Conservation (phyloP, 2,797 vertebrate genomes). For the Liasis olivaceus region DNA sequence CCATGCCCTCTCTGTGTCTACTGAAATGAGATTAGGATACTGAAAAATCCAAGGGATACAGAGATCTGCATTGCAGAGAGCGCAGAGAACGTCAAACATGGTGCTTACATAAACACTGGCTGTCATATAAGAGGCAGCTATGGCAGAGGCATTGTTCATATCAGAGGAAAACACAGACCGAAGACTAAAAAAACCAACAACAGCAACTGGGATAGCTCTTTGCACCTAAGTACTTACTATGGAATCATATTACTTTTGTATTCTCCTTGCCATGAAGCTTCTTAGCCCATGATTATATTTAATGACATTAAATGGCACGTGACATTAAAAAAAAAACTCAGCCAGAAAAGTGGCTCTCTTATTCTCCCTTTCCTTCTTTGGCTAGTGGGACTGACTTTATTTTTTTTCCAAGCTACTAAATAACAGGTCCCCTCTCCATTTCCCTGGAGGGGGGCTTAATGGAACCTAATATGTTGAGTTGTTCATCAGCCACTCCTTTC, state of each 20-base stretch:
- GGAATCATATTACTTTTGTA: background rate
- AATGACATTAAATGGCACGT: background rate
- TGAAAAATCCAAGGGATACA: conserved; percentile 43
- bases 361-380: background rate
- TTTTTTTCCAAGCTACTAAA: background rate
- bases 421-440: background rate
- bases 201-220: background rate
- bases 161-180: background rate
- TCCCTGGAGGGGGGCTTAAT: background rate
- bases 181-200: accelerated
- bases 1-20: conserved; percentile 43
- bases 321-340: background rate
- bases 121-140: background rate
- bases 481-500: background rate
- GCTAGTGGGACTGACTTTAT: background rate
- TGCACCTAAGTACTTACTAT: background rate
- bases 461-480: background rate
- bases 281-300: background rate
- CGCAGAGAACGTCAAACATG: background rate
- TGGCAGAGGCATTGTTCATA: background rate
- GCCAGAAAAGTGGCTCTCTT: background rate
- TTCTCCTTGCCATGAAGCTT: background rate
- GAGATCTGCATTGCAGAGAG: conserved; percentile 25
- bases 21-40: background rate
- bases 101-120: conserved; percentile 55